Percentiles rank a stretch among this genome's conserved stretches.
phyloP scores from a whole-genome alignment of 2,113 vertebrate species.

The Excalfactoria chinensis region DNA sequence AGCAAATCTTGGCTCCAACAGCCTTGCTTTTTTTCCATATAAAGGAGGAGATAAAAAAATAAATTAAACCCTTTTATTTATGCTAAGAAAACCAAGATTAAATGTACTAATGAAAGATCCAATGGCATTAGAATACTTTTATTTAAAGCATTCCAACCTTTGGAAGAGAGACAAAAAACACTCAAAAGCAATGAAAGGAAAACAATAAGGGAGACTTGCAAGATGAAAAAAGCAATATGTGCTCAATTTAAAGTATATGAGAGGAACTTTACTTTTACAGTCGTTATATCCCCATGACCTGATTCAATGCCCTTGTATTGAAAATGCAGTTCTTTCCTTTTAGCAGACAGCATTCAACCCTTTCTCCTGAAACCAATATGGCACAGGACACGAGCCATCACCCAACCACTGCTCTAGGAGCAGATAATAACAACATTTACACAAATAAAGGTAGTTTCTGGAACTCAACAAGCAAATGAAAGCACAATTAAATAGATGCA shows the following conservation, averaged over 20 bases:
- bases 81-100: slow-evolving; percentile 58
- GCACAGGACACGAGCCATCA: slow-evolving; percentile 55
- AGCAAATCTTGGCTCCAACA: slow-evolving; percentile 66
- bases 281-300: slow-evolving; percentile 57
- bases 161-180: slow-evolving; percentile 61
- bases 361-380: slow-evolving; percentile 76
- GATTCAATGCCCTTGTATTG: slow-evolving; percentile 41
- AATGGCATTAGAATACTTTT: slow-evolving; percentile 66
- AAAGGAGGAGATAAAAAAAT: slow-evolving; percentile 60
- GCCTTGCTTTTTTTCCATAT: slow-evolving; percentile 29
- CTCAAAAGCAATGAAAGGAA: slow-evolving; percentile 29
- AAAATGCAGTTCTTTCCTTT: slow-evolving; percentile 47
- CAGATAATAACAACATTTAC: slow-evolving; percentile 71
- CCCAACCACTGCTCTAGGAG: slow-evolving; percentile 51
- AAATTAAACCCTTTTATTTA: slow-evolving; percentile 69
- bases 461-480: slow-evolving; percentile 72
- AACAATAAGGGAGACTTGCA: slow-evolving; percentile 40
- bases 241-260: slow-evolving; percentile 44
- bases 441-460: slow-evolving; percentile 54
- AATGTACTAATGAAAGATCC: slow-evolving; percentile 60
- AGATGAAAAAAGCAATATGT: slow-evolving; percentile 68
- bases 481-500: slow-evolving; percentile 53
- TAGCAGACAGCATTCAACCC: slow-evolving; percentile 44
- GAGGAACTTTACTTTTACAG: slow-evolving; percentile 52
- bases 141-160: slow-evolving; percentile 71